Conservation (phyloP, 2,888 invertebrate genomes). For the Harpalus rubripes region DNA sequence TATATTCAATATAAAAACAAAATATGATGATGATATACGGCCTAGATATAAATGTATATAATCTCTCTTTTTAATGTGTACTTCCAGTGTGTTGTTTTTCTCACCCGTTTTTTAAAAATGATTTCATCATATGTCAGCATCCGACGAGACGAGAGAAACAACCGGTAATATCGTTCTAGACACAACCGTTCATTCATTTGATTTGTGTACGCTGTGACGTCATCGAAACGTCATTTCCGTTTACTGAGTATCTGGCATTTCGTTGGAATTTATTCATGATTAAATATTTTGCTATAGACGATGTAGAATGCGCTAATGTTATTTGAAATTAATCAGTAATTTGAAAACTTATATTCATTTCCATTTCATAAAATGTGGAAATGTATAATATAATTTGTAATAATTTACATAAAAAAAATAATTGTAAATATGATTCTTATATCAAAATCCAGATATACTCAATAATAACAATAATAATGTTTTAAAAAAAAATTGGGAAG, state of each 20-base stretch:
- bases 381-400: too few relatives aligned
- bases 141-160: background rate
- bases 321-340: background rate
- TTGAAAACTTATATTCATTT: background rate
- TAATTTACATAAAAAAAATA: too few relatives aligned
- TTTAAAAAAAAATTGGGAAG: too few relatives aligned
- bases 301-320: background rate
- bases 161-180: constrained; percentile 10
- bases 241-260: constrained; percentile 11
- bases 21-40: background rate
- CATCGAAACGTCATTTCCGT: constrained; percentile 47
- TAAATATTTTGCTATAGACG: background rate
- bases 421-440: too few relatives aligned
- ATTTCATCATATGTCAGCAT: background rate
- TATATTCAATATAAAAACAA: too few relatives aligned
- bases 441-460: too few relatives aligned
- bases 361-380: too few relatives aligned
- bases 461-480: too few relatives aligned
- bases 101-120: too few relatives aligned
- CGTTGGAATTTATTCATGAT: constrained; percentile 11
- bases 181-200: constrained; percentile 50
- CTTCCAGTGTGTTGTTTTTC: too few relatives aligned
- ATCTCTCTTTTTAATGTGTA: too few relatives aligned
- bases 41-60: background rate
- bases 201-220: constrained; percentile 35